Evolutionary conservation across 2,888 invertebrate species (phyloP), one percentile per base, ranked within the genome.

Genomic region (Tetanocera ferruginea): DNA sequence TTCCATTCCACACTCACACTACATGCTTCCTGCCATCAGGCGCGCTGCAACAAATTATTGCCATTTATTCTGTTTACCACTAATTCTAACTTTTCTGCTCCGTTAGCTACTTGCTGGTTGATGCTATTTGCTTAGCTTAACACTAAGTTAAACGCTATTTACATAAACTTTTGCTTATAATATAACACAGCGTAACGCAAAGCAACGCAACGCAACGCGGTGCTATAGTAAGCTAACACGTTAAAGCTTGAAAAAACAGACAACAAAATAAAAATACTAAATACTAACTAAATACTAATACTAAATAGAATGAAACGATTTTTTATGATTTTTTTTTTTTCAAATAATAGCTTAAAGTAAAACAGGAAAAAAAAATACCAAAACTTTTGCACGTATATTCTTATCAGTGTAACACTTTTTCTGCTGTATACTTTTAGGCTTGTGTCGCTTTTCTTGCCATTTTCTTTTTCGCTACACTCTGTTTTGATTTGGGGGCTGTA

Each of bases 41-140:
- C 19, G 37, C 23, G n/a, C 34, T 72, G 57, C 55, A 67, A 55
- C 67, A 75, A 67, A 67, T 67, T 31, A 52, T 37, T 31, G 23
- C 52, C 67, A 75, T 75, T 67, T 55, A 75, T 75, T 75, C 66
- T 67, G 37, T 37, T 75, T 75, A 67, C 49, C 34, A 31, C 74
- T 66, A 52, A 66, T 52, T 34, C 51, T 75, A 66, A 66, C 31
- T 75, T 62, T 62, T 62, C 49, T 60, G 5, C 17, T 69, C 37
- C 71, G 51, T 19, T 31, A 43, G 25, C 23, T 34, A 11, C 1
- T 25, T 66, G 28, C 19, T 11, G 17, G 23, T 14, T 69, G 49
- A 49, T 14, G 49, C 51, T 69, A 69, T 69, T 69, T 57, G 72
- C 57, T 57, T 60, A 62, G 60, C 73, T 73, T 73, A 62, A 73